These are phyloP conservation scores for Tolypeutes matacus DNA, from an alignment of 2,797 vertebrate genomes.

Conservation along the genomic window DNA sequence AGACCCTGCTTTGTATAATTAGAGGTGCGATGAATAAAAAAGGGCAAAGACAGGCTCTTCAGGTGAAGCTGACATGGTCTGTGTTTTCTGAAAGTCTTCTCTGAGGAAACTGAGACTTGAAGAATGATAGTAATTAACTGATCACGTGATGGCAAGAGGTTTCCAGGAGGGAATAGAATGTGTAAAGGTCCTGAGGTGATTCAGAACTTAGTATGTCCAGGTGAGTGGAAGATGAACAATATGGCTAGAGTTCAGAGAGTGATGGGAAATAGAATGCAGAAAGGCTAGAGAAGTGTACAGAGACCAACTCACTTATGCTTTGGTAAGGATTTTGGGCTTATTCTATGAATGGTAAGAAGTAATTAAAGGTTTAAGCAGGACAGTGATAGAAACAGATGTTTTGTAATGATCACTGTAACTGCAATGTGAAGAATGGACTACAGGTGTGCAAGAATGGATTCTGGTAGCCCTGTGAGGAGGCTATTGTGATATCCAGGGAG, in stretches of 20 bases:
- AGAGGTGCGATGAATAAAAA: neutral
- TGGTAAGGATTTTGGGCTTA: neutral
- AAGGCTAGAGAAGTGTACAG: neutral
- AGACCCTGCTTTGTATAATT: neutral
- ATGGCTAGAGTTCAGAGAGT: neutral
- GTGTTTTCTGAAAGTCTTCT: neutral
- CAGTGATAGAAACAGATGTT: neutral
- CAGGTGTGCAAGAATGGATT: neutral
- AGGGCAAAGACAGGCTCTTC: neutral
- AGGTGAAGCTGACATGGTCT: neutral
- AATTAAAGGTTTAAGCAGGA: neutral
- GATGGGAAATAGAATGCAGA: neutral
- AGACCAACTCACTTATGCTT: neutral
- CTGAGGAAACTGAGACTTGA: neutral
- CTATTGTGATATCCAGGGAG: neutral
- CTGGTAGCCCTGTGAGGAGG: neutral
- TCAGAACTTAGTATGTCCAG: neutral
- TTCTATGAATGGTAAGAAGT: neutral
- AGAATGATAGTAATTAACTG: neutral
- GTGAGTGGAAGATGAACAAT: neutral
- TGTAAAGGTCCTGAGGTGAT: neutral
- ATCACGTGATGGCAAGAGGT: neutral
- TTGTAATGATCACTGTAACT: neutral
- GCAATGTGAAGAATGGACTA: neutral
- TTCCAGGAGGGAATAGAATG: too few relatives aligned